Base-by-base conservation (phyloP, 2,797 vertebrate genomes). In the Sebastes kiyomatsui region DNA sequence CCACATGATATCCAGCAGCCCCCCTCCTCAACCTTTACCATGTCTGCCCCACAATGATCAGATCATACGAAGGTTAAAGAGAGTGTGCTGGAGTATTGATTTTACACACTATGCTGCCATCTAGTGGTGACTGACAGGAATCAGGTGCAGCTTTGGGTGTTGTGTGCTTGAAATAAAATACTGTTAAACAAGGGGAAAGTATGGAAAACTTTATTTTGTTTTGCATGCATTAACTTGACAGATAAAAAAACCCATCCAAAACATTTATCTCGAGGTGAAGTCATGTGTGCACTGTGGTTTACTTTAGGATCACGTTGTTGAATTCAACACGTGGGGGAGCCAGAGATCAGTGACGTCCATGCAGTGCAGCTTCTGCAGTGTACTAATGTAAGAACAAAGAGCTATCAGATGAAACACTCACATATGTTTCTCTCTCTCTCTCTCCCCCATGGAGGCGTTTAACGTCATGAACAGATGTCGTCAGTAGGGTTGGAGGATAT, bases 1-100 rank as follows among this genome's bases (percentile, higher is more conserved):
- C 89, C 89, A 81, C 84, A 90, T 85, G 91, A 93, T 91, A 93
- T 80, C 73, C 86, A 87, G 66, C 42, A 54, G 81, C 79, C 80
- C 74, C 75, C 83, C 80, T 81, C 75, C 68, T 83, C 52, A 79
- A 88, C 81, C 55, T 84, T 78, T 13, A 58, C 62, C 13, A 27
- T 10, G 49, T 27, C 69, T 25, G 58, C 23, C 59, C 64, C 22
- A 59, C 12, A 87, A 61, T 59, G 13, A 72, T 64, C 52, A 27
- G 2, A 22, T 75, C 20, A 6, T 55, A 8, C n/a, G 7, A 52
- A 75, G 52, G 52, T 35, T 14, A 3, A 60, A 4, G 10, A 58
- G 61, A 5, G 14, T 14, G 14, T 9, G 35, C 9, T 27, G 18
- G 30, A n/a, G 27, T n/a, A 8, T 12, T 56, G 61, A 65, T 71